Percentiles rank a stretch among this genome's conserved stretches.
These are phyloP conservation scores for Tridacna gigas DNA, from an alignment of 2,888 invertebrate genomes.

Conservation along the genomic window DNA sequence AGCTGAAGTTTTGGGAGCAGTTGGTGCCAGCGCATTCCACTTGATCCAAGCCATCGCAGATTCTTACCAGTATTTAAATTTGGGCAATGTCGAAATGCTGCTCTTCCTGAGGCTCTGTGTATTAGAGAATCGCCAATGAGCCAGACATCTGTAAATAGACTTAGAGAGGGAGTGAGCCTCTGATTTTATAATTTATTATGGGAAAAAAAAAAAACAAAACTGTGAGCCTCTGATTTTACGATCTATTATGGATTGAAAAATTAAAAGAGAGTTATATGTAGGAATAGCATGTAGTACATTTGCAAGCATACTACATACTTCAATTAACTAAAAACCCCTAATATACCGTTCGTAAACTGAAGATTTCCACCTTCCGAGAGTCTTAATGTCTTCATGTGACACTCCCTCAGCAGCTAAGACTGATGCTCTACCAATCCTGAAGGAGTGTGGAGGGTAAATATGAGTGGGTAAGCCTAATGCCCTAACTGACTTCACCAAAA, in stretches of 20 bases:
- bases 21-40: slow-evolving; percentile 13
- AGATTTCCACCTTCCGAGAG: slow-evolving; percentile 42
- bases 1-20: slow-evolving; percentile 30
- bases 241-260: too few relatives aligned
- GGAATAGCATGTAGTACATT: too few relatives aligned
- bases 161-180: too few relatives aligned
- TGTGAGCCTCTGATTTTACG: too few relatives aligned
- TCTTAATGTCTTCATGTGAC: slow-evolving; percentile 24
- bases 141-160: slow-evolving; percentile 39
- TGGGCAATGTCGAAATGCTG: neutral
- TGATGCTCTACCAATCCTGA: slow-evolving; percentile 45
- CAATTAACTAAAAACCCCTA: too few relatives aligned
- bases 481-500: slow-evolving; percentile 16
- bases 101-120: slow-evolving; percentile 25
- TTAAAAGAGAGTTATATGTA: too few relatives aligned
- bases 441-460: slow-evolving; percentile 26
- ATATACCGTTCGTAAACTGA: slow-evolving; percentile 26
- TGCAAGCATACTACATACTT: neutral
- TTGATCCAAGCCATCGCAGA: slow-evolving; percentile 25
- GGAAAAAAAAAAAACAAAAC: too few relatives aligned
- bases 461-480: neutral
- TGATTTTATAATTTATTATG: too few relatives aligned
- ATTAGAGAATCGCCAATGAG: slow-evolving; percentile 39
- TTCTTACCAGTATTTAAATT: neutral
- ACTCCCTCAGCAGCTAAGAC: slow-evolving; percentile 30